Base-by-base conservation (phyloP, 2,113 vertebrate genomes). In the Vidua chalybeata region DNA sequence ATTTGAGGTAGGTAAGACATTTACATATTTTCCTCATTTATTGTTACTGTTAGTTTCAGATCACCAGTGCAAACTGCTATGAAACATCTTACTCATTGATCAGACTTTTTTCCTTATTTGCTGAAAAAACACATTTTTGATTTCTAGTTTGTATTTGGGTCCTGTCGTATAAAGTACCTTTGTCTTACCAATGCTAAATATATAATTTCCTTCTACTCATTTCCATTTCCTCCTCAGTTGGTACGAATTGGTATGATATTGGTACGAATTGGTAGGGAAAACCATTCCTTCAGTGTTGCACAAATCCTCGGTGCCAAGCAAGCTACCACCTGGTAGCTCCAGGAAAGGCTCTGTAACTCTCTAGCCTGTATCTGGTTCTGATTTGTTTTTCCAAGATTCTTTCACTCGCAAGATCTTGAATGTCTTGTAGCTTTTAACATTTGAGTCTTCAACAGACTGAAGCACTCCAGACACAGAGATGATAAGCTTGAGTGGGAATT, bases 361-460 rank as follows among this genome's bases (percentile, higher is more conserved):
- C 74, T 76, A 52, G 37, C 35, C 28, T 0, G 0, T 33, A 10
- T 51, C 89, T 77, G 33, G 21, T 37, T 81, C 75, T 0, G 0
- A 24, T 55, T 55, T 75, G 13, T 58, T 84, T 72, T 51, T 61
- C 69, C 46, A 77, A 46, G 33, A 48, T 28, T 88, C 45, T 80
- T 59, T 20, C 21, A 55, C 7, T 84, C 10, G 0, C 31, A 68
- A 81, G 37, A 49, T 67, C 64, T 52, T 51, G 18, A 62, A 41
- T 33, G 22, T 46, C 48, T 39, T 80, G 45, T 39, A 45, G 33
- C 45, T 91, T 84, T 64, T 35, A 84, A 39, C 0, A 0, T 54
- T 52, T 59, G 17, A 64, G 31, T 71, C 49, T 80, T 71, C 9
- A 14, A 20, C 58, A 62, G 35, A 51, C 28, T 85, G 52, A 72